These are phyloP conservation scores for Leptopilina clavipes DNA, from an alignment of 1,140 invertebrate species.

Conservation along the genomic window DNA sequence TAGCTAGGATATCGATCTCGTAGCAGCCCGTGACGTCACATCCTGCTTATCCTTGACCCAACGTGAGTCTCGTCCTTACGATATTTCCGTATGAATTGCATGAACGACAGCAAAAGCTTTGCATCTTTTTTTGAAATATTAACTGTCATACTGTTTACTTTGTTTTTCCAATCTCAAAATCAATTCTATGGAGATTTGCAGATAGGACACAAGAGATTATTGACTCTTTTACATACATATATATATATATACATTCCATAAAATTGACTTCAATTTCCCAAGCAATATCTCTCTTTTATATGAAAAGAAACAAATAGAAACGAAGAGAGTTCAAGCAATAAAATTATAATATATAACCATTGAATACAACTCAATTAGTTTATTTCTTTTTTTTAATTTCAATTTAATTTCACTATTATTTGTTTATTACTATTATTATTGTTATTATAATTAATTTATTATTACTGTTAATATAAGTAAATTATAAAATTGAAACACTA, in stretches of 20 bases:
- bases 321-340: neutral
- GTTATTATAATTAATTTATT: too few species aligned
- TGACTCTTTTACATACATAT: neutral
- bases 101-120: neutral
- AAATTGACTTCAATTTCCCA: neutral
- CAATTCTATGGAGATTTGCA: constrained; percentile 28
- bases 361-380: too few species aligned
- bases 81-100: constrained; percentile 40
- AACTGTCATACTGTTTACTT: neutral
- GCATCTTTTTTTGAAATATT: constrained; percentile 19
- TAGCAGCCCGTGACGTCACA: constrained; percentile 65
- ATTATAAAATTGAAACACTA: too few species aligned
- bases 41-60: constrained; percentile 71
- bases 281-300: neutral
- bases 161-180: constrained; percentile 17
- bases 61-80: constrained; percentile 54
- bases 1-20: constrained; percentile 66
- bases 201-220: neutral
- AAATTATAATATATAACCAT: too few species aligned
- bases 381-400: too few species aligned
- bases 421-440: too few species aligned
- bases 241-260: neutral
- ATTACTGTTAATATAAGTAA: too few species aligned
- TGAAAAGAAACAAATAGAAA: neutral
- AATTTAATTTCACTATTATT: too few species aligned